Evolutionary conservation across 2,888 invertebrate species (phyloP).

Genomic region (Drosophila colorata): DNA sequence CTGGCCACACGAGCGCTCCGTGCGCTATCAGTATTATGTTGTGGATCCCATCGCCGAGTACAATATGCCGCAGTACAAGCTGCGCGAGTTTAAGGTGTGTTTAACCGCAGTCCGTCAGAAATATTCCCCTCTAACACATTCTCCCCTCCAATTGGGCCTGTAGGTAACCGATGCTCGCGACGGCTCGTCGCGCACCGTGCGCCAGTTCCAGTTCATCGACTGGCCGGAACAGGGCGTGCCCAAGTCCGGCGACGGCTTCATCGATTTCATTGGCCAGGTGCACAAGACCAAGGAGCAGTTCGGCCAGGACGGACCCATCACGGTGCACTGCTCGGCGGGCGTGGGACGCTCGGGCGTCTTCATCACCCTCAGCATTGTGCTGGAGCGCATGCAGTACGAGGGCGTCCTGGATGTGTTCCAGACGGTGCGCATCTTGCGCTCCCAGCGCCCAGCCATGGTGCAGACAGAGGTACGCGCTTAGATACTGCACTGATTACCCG

Average conservation of each 20-base stretch:
- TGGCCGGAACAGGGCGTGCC: slow-evolving; percentile 99
- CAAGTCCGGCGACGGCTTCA: slow-evolving; percentile 99
- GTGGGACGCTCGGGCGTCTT: slow-evolving; percentile 99
- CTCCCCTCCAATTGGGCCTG: no score
- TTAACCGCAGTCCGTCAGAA: no score
- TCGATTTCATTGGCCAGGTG: slow-evolving; percentile 99
- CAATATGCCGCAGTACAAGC: slow-evolving; percentile 99
- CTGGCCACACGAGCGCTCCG: slow-evolving; percentile 99
- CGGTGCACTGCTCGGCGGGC: slow-evolving; percentile 99
- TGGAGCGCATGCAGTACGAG: slow-evolving; percentile 99
- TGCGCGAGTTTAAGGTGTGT: slow-evolving; percentile 96
- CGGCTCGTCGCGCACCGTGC: slow-evolving; percentile 96
- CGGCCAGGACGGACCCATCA: slow-evolving; percentile 99
- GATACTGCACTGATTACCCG: no score
- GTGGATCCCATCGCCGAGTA: slow-evolving; percentile 99
- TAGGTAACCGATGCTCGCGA: slow-evolving; percentile 98
- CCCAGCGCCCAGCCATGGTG: slow-evolving; percentile 99
- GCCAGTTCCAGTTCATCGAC: slow-evolving; percentile 98
- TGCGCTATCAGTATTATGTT: slow-evolving; percentile 98
- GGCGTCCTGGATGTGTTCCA: slow-evolving; percentile 99
- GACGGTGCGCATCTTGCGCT: slow-evolving; percentile 98
- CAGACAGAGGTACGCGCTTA: slow-evolving; percentile 99
- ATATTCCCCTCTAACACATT: no score
- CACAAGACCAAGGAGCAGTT: slow-evolving; percentile 99
- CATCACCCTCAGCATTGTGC: slow-evolving; percentile 97